Base-by-base conservation (phyloP, 2,797 vertebrate species). In the Cynodonichthys magdalenae region DNA sequence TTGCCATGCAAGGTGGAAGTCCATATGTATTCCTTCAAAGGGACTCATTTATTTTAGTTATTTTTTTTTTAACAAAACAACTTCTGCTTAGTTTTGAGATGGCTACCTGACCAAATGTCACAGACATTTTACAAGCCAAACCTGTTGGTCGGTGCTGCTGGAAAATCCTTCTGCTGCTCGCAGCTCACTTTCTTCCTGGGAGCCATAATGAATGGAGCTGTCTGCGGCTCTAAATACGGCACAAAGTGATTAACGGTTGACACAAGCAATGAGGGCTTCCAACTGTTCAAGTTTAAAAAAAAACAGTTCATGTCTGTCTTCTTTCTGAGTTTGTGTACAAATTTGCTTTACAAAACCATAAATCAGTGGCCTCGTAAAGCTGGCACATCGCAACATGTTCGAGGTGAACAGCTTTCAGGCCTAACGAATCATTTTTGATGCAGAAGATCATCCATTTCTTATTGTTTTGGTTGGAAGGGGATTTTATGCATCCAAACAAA, bases 91-190 rank as follows among this genome's bases (percentile, higher is more conserved):
- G 56, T 63, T 51, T 89, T 84, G n/a, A n/a, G n/a, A 81, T 75
- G 85, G 47, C 59, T 56, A 50, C 67, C 69, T 66, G 89, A 75
- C 85, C 90, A 88, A 90, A 90, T 92, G 92, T 91, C 91, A 89
- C 67, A 68, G 80, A 70, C 76, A 72, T 75, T 87, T 90, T 81
- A 82, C 53, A 61, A 74, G 76, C 63, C 65, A 63, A 49, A 67
- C 68, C 70, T 45, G 20, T 71, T n/a, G n/a, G n/a, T 24, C 82
- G 63, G 60, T 52, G 63, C 66, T 18, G 62, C 39, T 31, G 34
- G 66, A 77, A 74, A 58, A 56, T 57, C 55, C 53, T 52, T 51
- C 68, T 36, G 53, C 75, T 54, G 71, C 59, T 69, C 70, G 48
- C 72, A 59, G 53, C 59, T 66, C 63, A 60, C 53, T 76, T 64